Conservation (phyloP, 2,888 invertebrate genomes). For the Nephrocerus scutellatus region DNA sequence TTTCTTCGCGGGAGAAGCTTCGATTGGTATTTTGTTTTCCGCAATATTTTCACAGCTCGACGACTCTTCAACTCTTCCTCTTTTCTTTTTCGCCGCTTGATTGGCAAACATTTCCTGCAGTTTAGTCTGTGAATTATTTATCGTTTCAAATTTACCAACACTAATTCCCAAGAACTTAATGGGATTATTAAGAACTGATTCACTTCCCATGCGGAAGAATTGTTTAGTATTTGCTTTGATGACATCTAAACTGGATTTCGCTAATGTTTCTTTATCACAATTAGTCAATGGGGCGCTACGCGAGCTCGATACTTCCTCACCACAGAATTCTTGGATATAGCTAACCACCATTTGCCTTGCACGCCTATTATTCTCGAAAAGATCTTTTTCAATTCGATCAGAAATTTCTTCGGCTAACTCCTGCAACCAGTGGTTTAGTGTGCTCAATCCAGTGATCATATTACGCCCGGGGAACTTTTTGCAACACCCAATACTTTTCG, state of each 20-base stretch:
- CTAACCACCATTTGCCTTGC: constrained; percentile 71
- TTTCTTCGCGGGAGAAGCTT: constrained; percentile 16
- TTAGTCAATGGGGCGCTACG: constrained; percentile 56
- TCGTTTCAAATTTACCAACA: constrained; percentile 69
- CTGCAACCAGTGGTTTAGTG: constrained; percentile 70
- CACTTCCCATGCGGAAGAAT: constrained; percentile 37
- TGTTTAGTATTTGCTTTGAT: constrained; percentile 55
- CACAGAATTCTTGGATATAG: constrained; percentile 54
- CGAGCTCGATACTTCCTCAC: constrained; percentile 57
- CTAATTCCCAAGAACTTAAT: constrained; percentile 69
- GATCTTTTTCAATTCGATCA: constrained; percentile 75
- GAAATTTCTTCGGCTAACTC: constrained; percentile 76
- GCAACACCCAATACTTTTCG: constrained; percentile 92
- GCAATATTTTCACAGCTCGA: background rate
- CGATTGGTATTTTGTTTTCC: constrained; percentile 16
- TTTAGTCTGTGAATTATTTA: constrained; percentile 50
- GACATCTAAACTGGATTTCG: constrained; percentile 58
- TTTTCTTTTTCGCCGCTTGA: constrained; percentile 34
- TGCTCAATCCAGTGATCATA: constrained; percentile 60
- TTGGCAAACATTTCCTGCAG: constrained; percentile 56
- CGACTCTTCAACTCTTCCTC: constrained; percentile 11
- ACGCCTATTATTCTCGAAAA: constrained; percentile 69
- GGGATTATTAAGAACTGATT: constrained; percentile 48
- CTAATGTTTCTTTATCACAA: constrained; percentile 62
- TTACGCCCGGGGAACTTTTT: constrained; percentile 85